Evolutionary conservation across 2,113 vertebrate genomes (phyloP), one percentile per base, ranked within the genome.

Genomic region (Ceratotherium simum): DNA sequence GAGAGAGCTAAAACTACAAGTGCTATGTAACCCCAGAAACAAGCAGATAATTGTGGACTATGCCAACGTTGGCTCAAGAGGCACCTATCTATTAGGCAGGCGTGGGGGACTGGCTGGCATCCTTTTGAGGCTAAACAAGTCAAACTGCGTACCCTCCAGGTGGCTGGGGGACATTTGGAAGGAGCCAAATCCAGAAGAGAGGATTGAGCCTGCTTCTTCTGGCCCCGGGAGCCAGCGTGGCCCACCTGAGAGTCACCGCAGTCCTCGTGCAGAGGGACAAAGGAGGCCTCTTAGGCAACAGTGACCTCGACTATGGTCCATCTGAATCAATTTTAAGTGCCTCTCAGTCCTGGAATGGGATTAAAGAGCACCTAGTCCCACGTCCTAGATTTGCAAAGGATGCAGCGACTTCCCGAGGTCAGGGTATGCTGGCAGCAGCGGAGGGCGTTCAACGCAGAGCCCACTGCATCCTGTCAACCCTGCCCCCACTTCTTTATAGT

Each of bases 341-440:
- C 69, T 48, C 75, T 62, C 23, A 11, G 84, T 65, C 33, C 54
- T 91, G 90, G 82, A 80, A 81, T 60, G 39, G 72, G 86, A 93
- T 92, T 91, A 92, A 96, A 97, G 79, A 36, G 42, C 33, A 97
- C 39, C 78, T 82, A 33, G 81, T 79, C 69, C 62, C 20, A 39
- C 21, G 46, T 42, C 83, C 69, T 23, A 60, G 84, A 69, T 79
- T 46, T 88, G 48, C 87, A 95, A 83, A 95, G 87, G 75, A 97
- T 80, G 65, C 51, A 13, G 76, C n/a, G 80, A 90, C 67, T 97
- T 93, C 92, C 72, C 81, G 87, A 86, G 91, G 96, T 86, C 91
- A 89, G 79, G 84, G 42, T 27, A n/a, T 46, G 42, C 73, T 95
- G 92, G 82, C 86, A 92, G 80, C n/a, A 0, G n/a, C 25, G 69